These are phyloP conservation scores for Lycopodina hypogea DNA, from an alignment of 37 sponge, comb jelly and placozoan genomes.

Conservation along the genomic window DNA sequence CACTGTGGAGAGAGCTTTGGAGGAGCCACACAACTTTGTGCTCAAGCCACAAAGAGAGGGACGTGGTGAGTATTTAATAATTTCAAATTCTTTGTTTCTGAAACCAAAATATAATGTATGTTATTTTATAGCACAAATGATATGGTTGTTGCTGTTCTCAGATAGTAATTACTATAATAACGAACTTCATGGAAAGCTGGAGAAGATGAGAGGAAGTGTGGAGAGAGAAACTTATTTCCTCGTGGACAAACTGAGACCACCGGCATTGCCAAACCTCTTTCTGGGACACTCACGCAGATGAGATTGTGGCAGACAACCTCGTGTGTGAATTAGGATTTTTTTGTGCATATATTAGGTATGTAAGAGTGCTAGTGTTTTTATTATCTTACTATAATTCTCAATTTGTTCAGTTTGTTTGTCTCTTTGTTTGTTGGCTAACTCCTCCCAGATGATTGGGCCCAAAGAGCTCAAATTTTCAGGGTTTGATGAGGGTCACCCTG, in stretches of 20 bases:
- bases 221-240: slow-evolving; percentile 57
- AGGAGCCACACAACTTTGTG: slow-evolving; percentile 56
- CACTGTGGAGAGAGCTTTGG: slow-evolving; percentile 57
- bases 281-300: not conserved
- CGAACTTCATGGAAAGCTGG: slow-evolving; percentile 16
- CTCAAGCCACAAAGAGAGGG: slow-evolving; percentile 81
- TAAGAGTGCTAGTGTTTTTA: not conserved
- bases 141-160: not conserved
- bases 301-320: not conserved
- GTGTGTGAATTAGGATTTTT: slow-evolving; percentile 49
- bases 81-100: no score
- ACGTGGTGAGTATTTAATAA: slow-evolving; percentile 39
- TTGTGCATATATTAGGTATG: slow-evolving; percentile 63
- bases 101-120: no score
- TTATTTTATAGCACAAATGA: no score
- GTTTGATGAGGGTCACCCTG: no score
- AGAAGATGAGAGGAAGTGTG: slow-evolving; percentile 1
- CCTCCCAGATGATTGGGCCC: no score
- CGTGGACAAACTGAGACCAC: slow-evolving; percentile 56
- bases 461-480: no score
- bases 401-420: not conserved
- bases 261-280: not conserved
- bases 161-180: slow-evolving; percentile 63
- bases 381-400: not conserved
- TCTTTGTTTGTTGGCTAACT: no score